Base-by-base conservation (phyloP, 2,888 invertebrate species). In the Luffia ferchaultella region DNA sequence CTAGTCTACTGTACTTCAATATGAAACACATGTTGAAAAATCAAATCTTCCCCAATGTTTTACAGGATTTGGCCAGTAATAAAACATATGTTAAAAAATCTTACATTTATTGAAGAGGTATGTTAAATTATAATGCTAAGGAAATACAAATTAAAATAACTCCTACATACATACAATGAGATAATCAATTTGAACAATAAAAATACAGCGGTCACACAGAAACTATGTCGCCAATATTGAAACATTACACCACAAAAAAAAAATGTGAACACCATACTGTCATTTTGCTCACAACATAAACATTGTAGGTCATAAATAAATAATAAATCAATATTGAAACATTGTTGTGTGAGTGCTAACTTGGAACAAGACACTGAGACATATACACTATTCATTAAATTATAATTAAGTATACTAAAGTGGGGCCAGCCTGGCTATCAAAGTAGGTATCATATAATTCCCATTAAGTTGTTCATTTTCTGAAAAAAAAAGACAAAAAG, bases 401-500 rank as follows among this genome's bases (percentile, higher is more conserved):
- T 20, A 12, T 45, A 49, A 45, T 45, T 45, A 45, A 49, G 7
- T n/a, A 49, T 16, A 40, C 46, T 50, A 50, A 45, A 15, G 17
- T 40, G 49, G 44, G 19, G 49, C 30, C 30, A 30, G 12, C n/a
- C 30, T 30, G 30, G 30, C 12, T 30, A 7, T 30, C 30, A n/a
- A n/a, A n/a, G n/a, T n/a, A n/a, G n/a, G n/a, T n/a, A n/a, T n/a
- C n/a, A n/a, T n/a, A 30, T 30, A 12, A 3, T 16, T 42, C 18
- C 20, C 15, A 30, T 12, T 18, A 48, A 41, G 45, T 16, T 3
- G 52, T 51, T 76, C 75, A 82, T 76, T 82, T 82, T 63, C 80
- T 82, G 77, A 52, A 79, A 77, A 30, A 7, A 30, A 7, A 30
- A 30, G 12, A 30, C 3, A 30, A 30, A 30, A 12, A 30, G 5